Evolutionary conservation across 2,113 vertebrate genomes (phyloP), one percentile per base, ranked within the genome.

Genomic region (Leptodactylus fuscus): DNA sequence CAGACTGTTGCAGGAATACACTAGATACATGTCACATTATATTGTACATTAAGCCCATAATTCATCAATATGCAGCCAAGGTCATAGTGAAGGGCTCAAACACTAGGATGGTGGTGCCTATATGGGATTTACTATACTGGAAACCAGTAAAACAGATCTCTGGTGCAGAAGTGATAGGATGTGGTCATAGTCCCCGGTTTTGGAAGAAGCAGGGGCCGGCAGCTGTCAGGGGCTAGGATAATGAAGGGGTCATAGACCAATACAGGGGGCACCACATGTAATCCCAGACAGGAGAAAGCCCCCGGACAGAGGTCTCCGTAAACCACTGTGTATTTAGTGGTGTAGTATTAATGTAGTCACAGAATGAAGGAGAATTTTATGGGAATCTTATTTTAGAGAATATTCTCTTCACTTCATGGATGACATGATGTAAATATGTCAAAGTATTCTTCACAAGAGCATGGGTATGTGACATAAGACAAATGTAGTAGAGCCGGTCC

Each of bases 221-320:
- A 65, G 60, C 60, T 65, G 60, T 32, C 60, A 62, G 11, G 24
- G 58, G 58, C 58, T 27, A 8, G 62, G 62, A 67, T 67, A 67
- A 67, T 32, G 62, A 29, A 29, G 62, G 62, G 60, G 41, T 6
- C 1, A 62, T 62, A n/a, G n/a, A n/a, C n/a, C n/a, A n/a, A n/a
- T n/a, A n/a, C n/a, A n/a, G n/a, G n/a, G n/a, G n/a, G n/a, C n/a
- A n/a, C n/a, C 15, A 60, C n/a, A 27, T 27, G 8, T 24, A n/a
- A 24, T 24, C 55, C 8, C 55, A 60, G 8, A 62, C 60, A 15
- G 60, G 27, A 62, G 11, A 16, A 13, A 29, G 29, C 29, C 34
- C 15, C 6, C 5, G 60, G 24, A 67, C 29, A 34, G 62, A 32
- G 3, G n/a, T n/a, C 53, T n/a, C n/a, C 6, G 53, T 55, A 41